Conservation (phyloP, 2,888 invertebrate species). For the Homarus gammarus region DNA sequence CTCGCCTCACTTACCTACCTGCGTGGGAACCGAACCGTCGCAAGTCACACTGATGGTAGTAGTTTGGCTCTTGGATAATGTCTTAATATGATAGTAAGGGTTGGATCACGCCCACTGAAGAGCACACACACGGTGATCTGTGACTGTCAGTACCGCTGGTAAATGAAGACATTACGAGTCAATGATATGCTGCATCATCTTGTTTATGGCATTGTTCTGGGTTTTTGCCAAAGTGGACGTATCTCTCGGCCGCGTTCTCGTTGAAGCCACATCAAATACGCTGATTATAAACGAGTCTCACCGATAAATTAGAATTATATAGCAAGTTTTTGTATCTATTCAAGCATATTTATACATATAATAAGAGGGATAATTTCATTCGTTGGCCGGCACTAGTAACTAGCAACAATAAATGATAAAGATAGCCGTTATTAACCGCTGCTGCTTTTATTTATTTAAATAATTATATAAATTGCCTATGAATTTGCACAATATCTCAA, state of each 20-base stretch:
- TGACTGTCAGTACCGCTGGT: neutral
- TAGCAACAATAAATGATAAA: neutral
- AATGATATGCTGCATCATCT: neutral
- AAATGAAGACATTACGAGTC: neutral
- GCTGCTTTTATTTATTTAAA: neutral
- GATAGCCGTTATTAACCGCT: neutral
- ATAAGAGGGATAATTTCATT: neutral
- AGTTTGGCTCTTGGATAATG: neutral
- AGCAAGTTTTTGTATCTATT: constrained; percentile 4
- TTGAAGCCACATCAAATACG: neutral
- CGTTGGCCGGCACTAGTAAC: too few species aligned
- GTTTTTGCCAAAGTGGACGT: neutral
- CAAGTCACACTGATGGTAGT: constrained; percentile 32
- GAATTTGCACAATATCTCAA: too few species aligned
- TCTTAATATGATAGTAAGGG: neutral
- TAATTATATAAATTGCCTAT: neutral
- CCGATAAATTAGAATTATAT: neutral
- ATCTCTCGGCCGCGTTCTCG: neutral
- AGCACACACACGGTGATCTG: neutral
- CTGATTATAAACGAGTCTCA: neutral
- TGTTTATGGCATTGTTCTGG: neutral
- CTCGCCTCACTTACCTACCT: neutral
- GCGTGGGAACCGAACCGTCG: neutral
- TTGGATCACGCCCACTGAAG: neutral
- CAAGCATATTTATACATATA: neutral